A percentile compares a stretch with the other conserved stretches of the same genome.
phyloP scores from a whole-genome alignment of 1,140 invertebrate species.

The Bursaphelenchus mucronatus region DNA sequence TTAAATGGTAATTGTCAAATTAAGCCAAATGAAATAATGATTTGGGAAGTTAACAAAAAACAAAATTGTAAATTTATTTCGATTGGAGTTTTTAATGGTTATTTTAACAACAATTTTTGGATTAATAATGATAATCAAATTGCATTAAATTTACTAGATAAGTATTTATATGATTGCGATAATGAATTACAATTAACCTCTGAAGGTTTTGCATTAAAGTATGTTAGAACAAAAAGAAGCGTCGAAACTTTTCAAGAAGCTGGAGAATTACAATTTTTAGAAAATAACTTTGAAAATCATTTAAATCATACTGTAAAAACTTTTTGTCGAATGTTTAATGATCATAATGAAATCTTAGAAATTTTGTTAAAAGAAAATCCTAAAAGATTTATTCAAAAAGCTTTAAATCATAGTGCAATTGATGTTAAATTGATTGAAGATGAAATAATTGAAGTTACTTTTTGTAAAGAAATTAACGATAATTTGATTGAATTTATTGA shows the following conservation, averaged over 20 bases:
- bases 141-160: too few species aligned
- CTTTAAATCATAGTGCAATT: conserved; percentile 24
- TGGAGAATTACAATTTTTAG: too few species aligned
- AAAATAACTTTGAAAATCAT: too few species aligned
- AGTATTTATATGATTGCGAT: conserved; percentile 28
- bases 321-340: conserved; percentile 39
- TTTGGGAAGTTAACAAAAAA: conserved; percentile 36
- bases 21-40: conserved; percentile 33
- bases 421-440: conserved; percentile 38
- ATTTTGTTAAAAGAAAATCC: too few species aligned
- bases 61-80: too few species aligned
- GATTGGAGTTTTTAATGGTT: too few species aligned
- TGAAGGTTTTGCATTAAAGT: conserved; percentile 34
- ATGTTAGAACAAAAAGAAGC: conserved; percentile 30
- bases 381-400: too few species aligned
- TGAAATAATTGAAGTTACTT: too few species aligned
- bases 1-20: conserved; percentile 30
- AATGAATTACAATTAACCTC: conserved; percentile 24
- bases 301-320: conserved; percentile 27
- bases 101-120: too few species aligned
- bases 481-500: conserved; percentile 28
- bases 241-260: too few species aligned
- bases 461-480: conserved; percentile 38
- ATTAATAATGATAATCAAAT: too few species aligned
- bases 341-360: conserved; percentile 36